A percentile compares a stretch with the other conserved stretches of the same genome.
Evolutionary conservation across 2,888 invertebrate genomes (phyloP).

Genomic region (Uloborus plumipes): DNA sequence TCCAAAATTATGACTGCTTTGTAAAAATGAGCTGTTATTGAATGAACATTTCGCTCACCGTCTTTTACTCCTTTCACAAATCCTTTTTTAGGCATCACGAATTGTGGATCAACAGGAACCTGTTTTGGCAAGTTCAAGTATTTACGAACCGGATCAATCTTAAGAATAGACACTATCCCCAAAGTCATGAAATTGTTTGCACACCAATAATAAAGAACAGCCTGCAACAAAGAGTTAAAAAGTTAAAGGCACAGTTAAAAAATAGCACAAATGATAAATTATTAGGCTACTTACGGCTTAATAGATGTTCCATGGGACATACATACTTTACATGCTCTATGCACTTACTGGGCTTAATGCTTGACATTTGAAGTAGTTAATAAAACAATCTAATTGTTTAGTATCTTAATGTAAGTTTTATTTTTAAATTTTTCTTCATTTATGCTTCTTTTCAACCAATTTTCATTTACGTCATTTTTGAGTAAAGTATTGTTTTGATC

Average conservation of each 20-base stretch:
- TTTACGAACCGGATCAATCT: conserved; percentile 80
- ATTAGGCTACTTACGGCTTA: not conserved
- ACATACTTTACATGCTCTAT: no score
- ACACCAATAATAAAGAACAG: conserved; percentile 90
- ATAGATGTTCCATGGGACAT: no score
- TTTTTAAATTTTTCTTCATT: no score
- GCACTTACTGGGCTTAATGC: no score
- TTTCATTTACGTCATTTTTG: no score
- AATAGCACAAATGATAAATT: not conserved
- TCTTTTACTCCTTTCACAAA: conserved; percentile 79
- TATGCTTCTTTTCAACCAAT: no score
- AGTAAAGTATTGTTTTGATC: no score
- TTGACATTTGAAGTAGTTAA: no score
- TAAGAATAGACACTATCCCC: conserved; percentile 83
- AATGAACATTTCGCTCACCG: conserved; percentile 9
- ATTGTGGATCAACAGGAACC: conserved; percentile 75
- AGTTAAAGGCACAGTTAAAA: not conserved
- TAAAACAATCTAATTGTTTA: no score
- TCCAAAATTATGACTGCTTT: no score
- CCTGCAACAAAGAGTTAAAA: conserved; percentile 71
- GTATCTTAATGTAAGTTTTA: no score
- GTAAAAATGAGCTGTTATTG: no score
- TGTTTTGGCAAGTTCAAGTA: conserved; percentile 82
- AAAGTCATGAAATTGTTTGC: conserved; percentile 89
- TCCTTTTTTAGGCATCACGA: conserved; percentile 79